Evolutionary conservation across 2,888 invertebrate species (phyloP), one percentile per base, ranked within the genome.

Genomic region (Drosophila prolongata): DNA sequence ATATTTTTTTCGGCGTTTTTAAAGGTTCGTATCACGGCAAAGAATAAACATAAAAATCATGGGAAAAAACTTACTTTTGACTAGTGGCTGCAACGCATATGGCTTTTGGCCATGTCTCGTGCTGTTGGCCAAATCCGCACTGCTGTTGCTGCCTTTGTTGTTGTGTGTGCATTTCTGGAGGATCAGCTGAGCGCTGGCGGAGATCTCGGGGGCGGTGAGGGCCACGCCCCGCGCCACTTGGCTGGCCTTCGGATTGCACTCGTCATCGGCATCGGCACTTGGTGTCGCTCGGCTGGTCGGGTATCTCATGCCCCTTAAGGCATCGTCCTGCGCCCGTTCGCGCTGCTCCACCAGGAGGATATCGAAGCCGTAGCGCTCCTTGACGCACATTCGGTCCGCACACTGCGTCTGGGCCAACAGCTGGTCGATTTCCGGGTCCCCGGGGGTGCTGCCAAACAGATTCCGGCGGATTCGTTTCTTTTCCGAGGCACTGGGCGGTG

Each of bases 61-160:
- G 47, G 47, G 1, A 10, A 35, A 38, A 44, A 13, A 44, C 64
- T 14, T 37, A 67, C 66, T 14, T 67, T 67, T 67, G 1, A 67
- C 53, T 52, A 37, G 53, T 24, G 34, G 40, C 34, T 38, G 52
- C 35, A 13, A n/a, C 13, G 46, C 61, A 38, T 52, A 38, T 24
- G 64, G 37, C 61, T 64, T 60, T 14, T 64, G 64, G 35, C 37
- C 64, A 14, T 50, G 43, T 50, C 50, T 50, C 50, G 49, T 50
- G 40, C 16, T 35, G 42, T 44, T 61, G 62, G 42, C 34, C 60
- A 50, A 11, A 19, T 60, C 60, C 50, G 40, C 37, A 16, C 24
- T 27, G 49, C 16, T 49, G 35, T 30, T 40, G 54, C 11, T 52
- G 42, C 42, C 16, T 16, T 19, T 11, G 16, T 16, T 19, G 43